Percentiles rank a stretch among this genome's conserved stretches.
Conservation (phyloP, 2,888 invertebrate genomes). For the Idaea dimidiata region DNA sequence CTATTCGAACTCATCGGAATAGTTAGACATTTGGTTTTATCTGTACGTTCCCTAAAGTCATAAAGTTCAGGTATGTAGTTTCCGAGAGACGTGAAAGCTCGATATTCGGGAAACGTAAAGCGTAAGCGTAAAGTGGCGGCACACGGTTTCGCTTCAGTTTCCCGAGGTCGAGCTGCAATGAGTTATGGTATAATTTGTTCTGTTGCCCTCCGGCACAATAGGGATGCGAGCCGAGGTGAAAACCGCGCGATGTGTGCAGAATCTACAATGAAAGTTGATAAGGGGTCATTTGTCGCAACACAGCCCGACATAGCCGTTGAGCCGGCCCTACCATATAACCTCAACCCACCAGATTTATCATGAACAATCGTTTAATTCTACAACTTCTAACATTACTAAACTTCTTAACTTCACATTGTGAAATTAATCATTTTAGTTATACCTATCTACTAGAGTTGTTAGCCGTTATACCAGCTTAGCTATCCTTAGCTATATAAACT, state of each 20-base stretch:
- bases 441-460: background rate
- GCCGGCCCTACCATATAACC: background rate
- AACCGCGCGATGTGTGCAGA: conserved; percentile 43
- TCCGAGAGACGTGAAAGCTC: conserved; percentile 15
- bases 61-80: conserved; percentile 15
- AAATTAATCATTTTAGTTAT: background rate
- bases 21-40: background rate
- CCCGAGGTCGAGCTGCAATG: conserved; percentile 42
- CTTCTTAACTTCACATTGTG: conserved; percentile 1
- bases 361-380: conserved; percentile 5
- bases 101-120: conserved; percentile 17
- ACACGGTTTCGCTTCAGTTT: conserved; percentile 35
- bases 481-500: too few relatives aligned
- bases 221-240: conserved; percentile 47
- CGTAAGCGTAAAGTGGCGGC: conserved; percentile 12
- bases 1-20: background rate
- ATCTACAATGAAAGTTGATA: conserved; percentile 48
- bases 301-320: conserved; percentile 6
- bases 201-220: conserved; percentile 43
- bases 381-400: conserved; percentile 14
- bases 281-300: conserved; percentile 40
- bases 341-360: background rate
- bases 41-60: background rate
- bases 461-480: background rate
- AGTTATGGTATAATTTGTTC: conserved; percentile 60